Conservation (phyloP, 2,888 invertebrate genomes). For the Torymus tubicola region DNA sequence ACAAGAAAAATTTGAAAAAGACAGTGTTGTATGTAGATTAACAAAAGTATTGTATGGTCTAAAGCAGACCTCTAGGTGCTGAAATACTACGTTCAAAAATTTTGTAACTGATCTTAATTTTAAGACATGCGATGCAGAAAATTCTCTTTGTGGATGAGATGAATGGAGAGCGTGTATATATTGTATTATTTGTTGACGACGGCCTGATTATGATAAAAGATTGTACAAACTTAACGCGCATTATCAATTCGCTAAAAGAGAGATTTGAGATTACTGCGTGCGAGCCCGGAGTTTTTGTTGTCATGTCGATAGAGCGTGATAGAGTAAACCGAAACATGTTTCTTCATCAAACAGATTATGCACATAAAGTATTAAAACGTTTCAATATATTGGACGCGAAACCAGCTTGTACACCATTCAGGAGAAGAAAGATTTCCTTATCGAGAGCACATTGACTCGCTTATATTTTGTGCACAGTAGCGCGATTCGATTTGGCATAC, state of each 20-base stretch:
- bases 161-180: background rate
- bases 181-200: constrained; percentile 5
- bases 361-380: background rate
- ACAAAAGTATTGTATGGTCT: background rate
- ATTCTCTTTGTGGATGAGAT: background rate
- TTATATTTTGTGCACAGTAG: background rate
- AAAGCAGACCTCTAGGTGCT: background rate
- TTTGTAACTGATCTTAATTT: background rate
- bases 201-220: background rate
- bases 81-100: background rate
- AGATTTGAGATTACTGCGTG: background rate
- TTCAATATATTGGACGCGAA: constrained; percentile 20
- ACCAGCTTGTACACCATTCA: constrained; percentile 4
- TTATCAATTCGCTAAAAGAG: background rate
- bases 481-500: constrained; percentile 1
- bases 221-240: background rate
- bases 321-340: constrained; percentile 2
- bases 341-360: constrained; percentile 16
- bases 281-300: background rate
- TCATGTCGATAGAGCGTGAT: constrained; percentile 9
- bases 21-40: no score
- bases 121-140: background rate
- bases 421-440: background rate
- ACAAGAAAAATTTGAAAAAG: no score
- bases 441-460: constrained; percentile 3